Evolutionary conservation across 2,888 invertebrate genomes (phyloP), one percentile per base, ranked within the genome.

Genomic region (Yponomeuta sedellus): DNA sequence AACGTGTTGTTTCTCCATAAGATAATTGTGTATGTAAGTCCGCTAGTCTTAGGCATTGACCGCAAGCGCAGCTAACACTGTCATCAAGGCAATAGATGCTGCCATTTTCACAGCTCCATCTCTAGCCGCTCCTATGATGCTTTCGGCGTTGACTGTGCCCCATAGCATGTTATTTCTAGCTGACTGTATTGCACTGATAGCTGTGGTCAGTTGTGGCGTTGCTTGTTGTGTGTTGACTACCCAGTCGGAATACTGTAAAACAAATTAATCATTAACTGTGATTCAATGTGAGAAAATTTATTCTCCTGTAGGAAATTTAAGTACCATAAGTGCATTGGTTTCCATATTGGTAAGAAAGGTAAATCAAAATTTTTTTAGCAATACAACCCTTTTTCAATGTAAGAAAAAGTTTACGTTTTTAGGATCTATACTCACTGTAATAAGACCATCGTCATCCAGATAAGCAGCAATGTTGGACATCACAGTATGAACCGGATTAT

Each of bases 381-480:
- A 8, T 34, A 5, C 8, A 34, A 34, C 8, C 34, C 10, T 6
- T 8, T 34, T 34, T 34, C 34, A 34, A 8, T 34, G 8, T 34
- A 66, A 67, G 61, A 56, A 59, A 2, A 61, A 61, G 16, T 22
- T 22, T 61, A 12, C 5, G n/a, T 61, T 8, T n/a, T 10, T n/a
- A n/a, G n/a, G n/a, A n/a, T n/a, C n/a, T n/a, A 12, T 63, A 59
- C 78, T 75, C 75, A 90, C 90, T 71, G 85, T 84, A 61, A 67
- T 77, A 19, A 91, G 71, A 34, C 75, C 81, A 5, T 74, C 66
- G 70, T 84, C 84, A 19, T 87, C 79, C 1, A 91, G 74, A 67
- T 89, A 88, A 0, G 79, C 66, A 1, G 91, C 91, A 0, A 91
- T 74, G 67, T 88, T 91, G 1, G 83, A 80, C n/a, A 91, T 68